Base-by-base conservation (phyloP, 2,113 vertebrate species). In the Suncus etruscus region DNA sequence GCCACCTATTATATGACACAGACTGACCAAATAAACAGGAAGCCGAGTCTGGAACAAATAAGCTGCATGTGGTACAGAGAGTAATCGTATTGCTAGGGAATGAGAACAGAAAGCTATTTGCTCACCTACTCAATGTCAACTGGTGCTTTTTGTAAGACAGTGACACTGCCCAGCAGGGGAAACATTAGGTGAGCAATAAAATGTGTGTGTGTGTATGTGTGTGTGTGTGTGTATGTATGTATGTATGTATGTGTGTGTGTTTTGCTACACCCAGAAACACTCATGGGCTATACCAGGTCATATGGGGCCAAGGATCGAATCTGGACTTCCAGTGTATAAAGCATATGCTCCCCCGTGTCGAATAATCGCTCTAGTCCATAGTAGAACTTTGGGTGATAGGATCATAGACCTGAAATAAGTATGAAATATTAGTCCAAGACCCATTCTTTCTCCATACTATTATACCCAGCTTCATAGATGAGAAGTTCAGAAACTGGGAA, bases 31-130 rank as follows among this genome's bases (percentile, higher is more conserved):
- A 65, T 45, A 65, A 63, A n/a, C 74, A 76, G n/a, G 76, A 90
- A 83, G 87, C 9, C 20, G 27, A 3, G 27, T 25, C 31, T 25
- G 48, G 14, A 65, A 65, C 51, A n/a, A 69, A 76, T 47, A 72
- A 90, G 75, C 87, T 7, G 18, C 3, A 5, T 2, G 0, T 22
- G 45, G 22, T 24, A 68, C 48, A 25, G 1, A 50, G 48, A 79
- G n/a, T 68, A 77, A 68, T 22, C 48, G 61, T 54, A 5, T 66
- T 85, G 48, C 18, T 87, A 75, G 80, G 54, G 84, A 82, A 86
- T 22, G 82, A 73, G 65, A 16, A 61, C 58, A 20, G 54, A 51
- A 61, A 20, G 72, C 20, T 3, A 1, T 75, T 70, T 86, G 15
- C 8, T 63, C 32, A 50, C 9, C 73, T 9, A 1, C 27, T 47